A percentile compares a stretch with the other conserved stretches of the same genome.
Conservation (phyloP, 2,888 invertebrate species). For the Aspidiotus rigidus region DNA sequence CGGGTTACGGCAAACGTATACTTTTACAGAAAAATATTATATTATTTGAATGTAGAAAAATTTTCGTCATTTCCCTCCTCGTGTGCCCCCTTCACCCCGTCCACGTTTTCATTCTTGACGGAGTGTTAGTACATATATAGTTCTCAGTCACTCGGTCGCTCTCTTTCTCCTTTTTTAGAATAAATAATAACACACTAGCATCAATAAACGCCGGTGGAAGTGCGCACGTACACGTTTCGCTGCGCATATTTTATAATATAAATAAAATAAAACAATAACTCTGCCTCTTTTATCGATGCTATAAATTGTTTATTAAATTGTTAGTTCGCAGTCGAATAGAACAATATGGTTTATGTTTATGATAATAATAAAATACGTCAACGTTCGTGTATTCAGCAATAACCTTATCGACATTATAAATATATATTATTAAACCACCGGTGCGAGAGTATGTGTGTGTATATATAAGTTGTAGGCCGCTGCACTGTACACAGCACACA, state of each 20-base stretch:
- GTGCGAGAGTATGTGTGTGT: too few relatives aligned
- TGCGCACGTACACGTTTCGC: not conserved
- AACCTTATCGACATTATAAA: constrained; percentile 31
- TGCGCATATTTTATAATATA: constrained; percentile 24
- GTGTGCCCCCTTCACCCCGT: too few relatives aligned
- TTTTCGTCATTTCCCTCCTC: too few relatives aligned
- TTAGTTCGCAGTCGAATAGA: constrained; percentile 27
- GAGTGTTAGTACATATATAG: too few relatives aligned
- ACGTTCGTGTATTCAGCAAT: constrained; percentile 22
- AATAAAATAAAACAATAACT: constrained; percentile 30
- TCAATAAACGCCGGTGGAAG: too few relatives aligned
- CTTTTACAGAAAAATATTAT: too few relatives aligned
- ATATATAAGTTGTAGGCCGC: not conserved
- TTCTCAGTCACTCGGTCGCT: too few relatives aligned
- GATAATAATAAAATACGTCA: constrained; percentile 33
- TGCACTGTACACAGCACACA: constrained; percentile 1
- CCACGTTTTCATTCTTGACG: too few relatives aligned
- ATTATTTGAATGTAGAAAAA: too few relatives aligned
- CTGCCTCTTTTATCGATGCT: constrained; percentile 22
- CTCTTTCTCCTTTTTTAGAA: too few relatives aligned
- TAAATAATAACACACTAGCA: too few relatives aligned
- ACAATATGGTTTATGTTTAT: constrained; percentile 33
- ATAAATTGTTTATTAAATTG: constrained; percentile 33
- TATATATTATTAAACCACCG: not conserved
- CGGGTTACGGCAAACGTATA: too few relatives aligned